Percentiles rank a stretch among this genome's conserved stretches.
phyloP scores from a whole-genome alignment of 2,797 vertebrate genomes.

The Serranus cabrilla region DNA sequence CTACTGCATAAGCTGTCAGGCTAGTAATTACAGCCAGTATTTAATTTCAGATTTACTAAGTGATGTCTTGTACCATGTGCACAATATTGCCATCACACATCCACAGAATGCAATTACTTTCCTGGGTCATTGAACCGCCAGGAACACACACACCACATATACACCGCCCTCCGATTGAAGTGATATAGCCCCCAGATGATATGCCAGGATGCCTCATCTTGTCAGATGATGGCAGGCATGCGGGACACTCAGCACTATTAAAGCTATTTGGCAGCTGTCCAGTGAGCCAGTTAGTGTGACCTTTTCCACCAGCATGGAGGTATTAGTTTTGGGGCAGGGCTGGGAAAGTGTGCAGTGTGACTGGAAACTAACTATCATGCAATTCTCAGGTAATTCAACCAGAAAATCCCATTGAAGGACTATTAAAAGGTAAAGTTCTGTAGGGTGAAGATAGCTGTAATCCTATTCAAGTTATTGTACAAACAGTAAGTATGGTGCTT shows the following conservation, averaged over 20 bases:
- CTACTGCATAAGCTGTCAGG: conserved; percentile 7
- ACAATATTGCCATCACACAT: conserved; percentile 42
- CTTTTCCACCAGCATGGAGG: conserved; percentile 25
- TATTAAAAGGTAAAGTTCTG: conserved; percentile 27
- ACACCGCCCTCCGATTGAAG: conserved; percentile 13
- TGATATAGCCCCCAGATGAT: conserved; percentile 16
- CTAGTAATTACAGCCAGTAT: conserved; percentile 48
- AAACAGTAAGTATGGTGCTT: background rate
- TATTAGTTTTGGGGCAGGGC: conserved; percentile 41
- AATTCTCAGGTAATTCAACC: conserved; percentile 53
- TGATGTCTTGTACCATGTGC: conserved; percentile 44
- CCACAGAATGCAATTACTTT: conserved; percentile 49
- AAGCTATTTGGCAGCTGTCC: conserved; percentile 53
- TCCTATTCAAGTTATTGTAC: conserved; percentile 28
- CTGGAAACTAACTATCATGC: conserved; percentile 15
- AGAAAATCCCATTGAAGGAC: conserved; percentile 44
- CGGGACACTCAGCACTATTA: conserved; percentile 47
- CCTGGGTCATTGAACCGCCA: conserved; percentile 30
- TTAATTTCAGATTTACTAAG: conserved; percentile 50
- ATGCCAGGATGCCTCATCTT: conserved; percentile 36
- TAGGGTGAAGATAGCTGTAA: conserved; percentile 41
- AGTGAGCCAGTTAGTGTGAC: conserved; percentile 51
- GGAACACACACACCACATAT: conserved; percentile 7
- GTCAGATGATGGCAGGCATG: conserved; percentile 35
- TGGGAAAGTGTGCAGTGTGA: conserved; percentile 23